phyloP scores from a whole-genome alignment of 1,140 invertebrate species.

The Heliconius hermathena region DNA sequence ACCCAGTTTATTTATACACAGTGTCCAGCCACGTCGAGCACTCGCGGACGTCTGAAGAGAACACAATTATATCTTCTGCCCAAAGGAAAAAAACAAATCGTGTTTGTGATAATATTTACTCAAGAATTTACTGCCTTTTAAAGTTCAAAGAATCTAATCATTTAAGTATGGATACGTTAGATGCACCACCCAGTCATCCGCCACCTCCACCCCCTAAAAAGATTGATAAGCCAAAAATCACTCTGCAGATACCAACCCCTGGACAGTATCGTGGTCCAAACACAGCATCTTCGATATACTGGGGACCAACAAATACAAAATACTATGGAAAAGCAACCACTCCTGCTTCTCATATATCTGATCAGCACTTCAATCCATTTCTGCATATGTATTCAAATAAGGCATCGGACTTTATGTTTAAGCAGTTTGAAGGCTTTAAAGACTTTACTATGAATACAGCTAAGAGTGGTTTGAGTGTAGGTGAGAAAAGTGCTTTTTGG shows the following conservation, averaged over 20 bases:
- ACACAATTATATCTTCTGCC: constrained; percentile 36
- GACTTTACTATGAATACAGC: constrained; percentile 87
- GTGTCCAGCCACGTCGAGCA: constrained; percentile 62
- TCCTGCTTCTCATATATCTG: constrained; percentile 71
- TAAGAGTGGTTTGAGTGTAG: constrained; percentile 89
- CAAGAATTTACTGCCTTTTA: not conserved
- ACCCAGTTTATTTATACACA: constrained; percentile 72
- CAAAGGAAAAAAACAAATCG: constrained; percentile 24
- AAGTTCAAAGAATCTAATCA: not conserved
- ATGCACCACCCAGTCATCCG: constrained; percentile 52
- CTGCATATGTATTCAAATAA: constrained; percentile 84
- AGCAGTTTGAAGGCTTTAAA: constrained; percentile 88
- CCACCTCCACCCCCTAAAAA: constrained; percentile 67
- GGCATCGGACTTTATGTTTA: constrained; percentile 88
- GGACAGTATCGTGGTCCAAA: constrained; percentile 55
- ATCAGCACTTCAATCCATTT: constrained; percentile 81
- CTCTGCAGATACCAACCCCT: constrained; percentile 79
- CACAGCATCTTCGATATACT: constrained; percentile 73
- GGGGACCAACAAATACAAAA: constrained; percentile 59
- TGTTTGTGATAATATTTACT: constrained; percentile 18
- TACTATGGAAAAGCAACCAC: constrained; percentile 72
- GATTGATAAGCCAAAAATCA: constrained; percentile 80
- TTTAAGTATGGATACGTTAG: constrained; percentile 53
- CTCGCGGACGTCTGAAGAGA: constrained; percentile 57
- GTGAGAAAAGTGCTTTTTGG: constrained; percentile 91